Conservation (phyloP, 1,140 invertebrate species). For the Pseudomyrmex pallidus region DNA sequence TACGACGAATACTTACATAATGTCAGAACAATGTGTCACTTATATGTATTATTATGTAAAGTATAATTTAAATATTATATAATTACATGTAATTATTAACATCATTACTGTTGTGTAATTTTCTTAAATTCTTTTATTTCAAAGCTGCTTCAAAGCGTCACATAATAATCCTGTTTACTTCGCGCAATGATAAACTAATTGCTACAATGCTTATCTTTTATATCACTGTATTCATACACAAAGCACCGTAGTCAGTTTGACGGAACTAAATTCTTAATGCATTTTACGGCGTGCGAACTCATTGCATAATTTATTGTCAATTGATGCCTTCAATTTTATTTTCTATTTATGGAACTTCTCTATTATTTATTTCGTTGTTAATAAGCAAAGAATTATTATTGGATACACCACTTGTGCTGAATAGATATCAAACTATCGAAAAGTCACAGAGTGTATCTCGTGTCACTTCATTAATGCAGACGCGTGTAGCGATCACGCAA, state of each 20-base stretch:
- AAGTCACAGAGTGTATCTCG: background rate
- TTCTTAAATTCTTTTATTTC: background rate
- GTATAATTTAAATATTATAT: too few relatives aligned
- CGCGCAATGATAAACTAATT: background rate
- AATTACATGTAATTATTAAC: background rate
- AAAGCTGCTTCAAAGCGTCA: background rate
- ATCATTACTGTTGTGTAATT: background rate
- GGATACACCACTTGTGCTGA: too few relatives aligned
- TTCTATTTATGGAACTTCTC: too few relatives aligned
- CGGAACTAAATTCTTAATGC: background rate
- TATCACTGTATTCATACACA: background rate
- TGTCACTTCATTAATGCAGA: conserved; percentile 8
- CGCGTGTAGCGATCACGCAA: conserved; percentile 26
- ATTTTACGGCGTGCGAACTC: background rate
- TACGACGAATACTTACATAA: background rate
- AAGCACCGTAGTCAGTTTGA: background rate
- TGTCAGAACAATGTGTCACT: background rate
- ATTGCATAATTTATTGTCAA: background rate
- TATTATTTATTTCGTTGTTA: conserved; percentile 5
- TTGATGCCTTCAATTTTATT: background rate
- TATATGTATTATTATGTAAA: background rate
- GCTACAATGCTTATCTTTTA: conserved; percentile 4
- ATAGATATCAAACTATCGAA: background rate
- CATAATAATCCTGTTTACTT: conserved; percentile 2
- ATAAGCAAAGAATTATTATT: background rate